Conservation (phyloP, 1,140 invertebrate genomes). For the Formica exsecta region DNA sequence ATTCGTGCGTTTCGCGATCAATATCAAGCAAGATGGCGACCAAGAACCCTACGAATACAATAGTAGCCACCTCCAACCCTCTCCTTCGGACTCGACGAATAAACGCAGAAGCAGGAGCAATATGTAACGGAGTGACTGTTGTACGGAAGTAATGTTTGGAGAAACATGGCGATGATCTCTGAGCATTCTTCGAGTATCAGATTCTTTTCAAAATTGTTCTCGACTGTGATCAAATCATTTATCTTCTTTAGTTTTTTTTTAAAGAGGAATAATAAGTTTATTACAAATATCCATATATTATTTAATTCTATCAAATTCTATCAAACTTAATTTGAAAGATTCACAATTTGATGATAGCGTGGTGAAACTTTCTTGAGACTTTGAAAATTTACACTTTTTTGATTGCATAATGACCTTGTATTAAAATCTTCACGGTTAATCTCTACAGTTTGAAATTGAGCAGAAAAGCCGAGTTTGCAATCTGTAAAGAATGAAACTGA, state of each 20-base stretch:
- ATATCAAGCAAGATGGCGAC: constrained; percentile 87
- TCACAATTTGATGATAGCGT: too few species aligned
- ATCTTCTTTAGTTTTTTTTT: background rate
- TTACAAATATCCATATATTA: background rate
- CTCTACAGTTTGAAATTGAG: too few species aligned
- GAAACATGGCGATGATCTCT: constrained; percentile 13
- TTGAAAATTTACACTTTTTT: too few species aligned
- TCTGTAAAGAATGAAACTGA: background rate
- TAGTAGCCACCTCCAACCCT: constrained; percentile 62
- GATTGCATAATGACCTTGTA: too few species aligned
- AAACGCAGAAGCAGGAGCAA: constrained; percentile 36
- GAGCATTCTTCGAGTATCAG: background rate
- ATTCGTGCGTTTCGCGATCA: constrained; percentile 86
- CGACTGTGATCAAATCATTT: too few species aligned
- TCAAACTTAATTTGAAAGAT: too few species aligned
- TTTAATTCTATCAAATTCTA: too few species aligned
- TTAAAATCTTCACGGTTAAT: too few species aligned
- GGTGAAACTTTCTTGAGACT: too few species aligned
- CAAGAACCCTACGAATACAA: constrained; percentile 85
- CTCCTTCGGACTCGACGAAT: constrained; percentile 41
- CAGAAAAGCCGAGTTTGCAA: background rate
- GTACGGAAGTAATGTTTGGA: background rate
- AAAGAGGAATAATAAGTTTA: background rate
- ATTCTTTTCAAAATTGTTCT: background rate
- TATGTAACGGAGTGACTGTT: constrained; percentile 38